These are phyloP conservation scores for Melinaea menophilus DNA, from an alignment of 2,888 invertebrate species.

Conservation along the genomic window DNA sequence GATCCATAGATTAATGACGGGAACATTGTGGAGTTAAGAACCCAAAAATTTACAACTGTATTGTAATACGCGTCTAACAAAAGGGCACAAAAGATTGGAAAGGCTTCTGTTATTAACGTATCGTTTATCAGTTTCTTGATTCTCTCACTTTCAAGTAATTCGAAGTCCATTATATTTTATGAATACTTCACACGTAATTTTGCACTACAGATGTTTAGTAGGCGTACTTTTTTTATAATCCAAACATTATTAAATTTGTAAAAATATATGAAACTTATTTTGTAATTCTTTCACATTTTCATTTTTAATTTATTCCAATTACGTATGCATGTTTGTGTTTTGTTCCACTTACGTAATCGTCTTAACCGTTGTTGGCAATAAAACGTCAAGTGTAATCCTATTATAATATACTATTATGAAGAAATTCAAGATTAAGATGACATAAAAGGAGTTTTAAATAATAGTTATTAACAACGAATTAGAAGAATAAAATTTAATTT, in stretches of 20 bases:
- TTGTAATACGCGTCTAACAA: constrained; percentile 64
- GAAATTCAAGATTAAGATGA: background rate
- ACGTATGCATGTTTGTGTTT: background rate
- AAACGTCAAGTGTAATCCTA: constrained; percentile 7
- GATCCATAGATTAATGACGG: constrained; percentile 73
- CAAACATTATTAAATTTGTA: constrained; percentile 40
- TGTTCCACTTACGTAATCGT: constrained; percentile 4
- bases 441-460: background rate
- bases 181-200: constrained; percentile 50
- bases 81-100: constrained; percentile 70
- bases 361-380: constrained; percentile 3
- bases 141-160: constrained; percentile 72
- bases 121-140: constrained; percentile 66
- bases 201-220: constrained; percentile 64
- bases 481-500: too few relatives aligned
- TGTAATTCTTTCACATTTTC: background rate
- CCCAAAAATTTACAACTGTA: constrained; percentile 77
- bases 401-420: background rate
- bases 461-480: too few relatives aligned
- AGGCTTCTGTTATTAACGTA: constrained; percentile 76
- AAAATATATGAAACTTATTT: constrained; percentile 1
- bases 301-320: background rate
- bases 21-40: constrained; percentile 75
- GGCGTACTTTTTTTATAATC: constrained; percentile 66
- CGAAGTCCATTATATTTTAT: constrained; percentile 58